These are phyloP conservation scores for Pterophyllum scalare DNA, from an alignment of 2,113 vertebrate genomes.

Conservation along the genomic window DNA sequence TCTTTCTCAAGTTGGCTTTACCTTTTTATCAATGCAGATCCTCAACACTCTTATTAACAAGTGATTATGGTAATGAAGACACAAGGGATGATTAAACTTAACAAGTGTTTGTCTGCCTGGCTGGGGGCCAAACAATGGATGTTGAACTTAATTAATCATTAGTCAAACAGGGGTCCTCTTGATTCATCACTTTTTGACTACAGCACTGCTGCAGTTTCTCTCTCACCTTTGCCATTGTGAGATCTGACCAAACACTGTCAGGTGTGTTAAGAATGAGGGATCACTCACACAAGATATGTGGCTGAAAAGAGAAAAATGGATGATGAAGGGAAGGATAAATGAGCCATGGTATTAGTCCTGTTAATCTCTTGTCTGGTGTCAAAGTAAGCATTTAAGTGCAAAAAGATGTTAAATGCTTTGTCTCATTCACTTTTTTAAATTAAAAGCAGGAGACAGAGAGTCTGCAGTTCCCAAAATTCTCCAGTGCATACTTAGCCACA, in stretches of 20 bases:
- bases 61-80: neutral
- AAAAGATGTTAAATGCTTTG: neutral
- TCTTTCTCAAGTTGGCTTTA: neutral
- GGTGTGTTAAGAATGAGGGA: conserved; percentile 52
- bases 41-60: neutral
- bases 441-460: no score
- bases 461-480: no score
- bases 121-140: neutral
- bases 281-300: conserved; percentile 60
- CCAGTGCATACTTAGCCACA: neutral
- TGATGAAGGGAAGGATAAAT: conserved; percentile 59
- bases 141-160: neutral
- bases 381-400: conserved; percentile 28
- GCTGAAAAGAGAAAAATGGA: conserved; percentile 39
- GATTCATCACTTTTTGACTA: neutral
- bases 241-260: conserved; percentile 39
- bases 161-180: neutral
- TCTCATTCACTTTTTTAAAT: neutral
- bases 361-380: conserved; percentile 65
- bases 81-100: neutral
- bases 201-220: neutral
- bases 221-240: conserved; percentile 28
- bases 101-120: neutral
- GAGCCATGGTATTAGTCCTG: conserved; percentile 33
- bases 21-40: neutral